Base-by-base conservation (phyloP, 2,888 invertebrate species). In the Caradrina clavipalpis region DNA sequence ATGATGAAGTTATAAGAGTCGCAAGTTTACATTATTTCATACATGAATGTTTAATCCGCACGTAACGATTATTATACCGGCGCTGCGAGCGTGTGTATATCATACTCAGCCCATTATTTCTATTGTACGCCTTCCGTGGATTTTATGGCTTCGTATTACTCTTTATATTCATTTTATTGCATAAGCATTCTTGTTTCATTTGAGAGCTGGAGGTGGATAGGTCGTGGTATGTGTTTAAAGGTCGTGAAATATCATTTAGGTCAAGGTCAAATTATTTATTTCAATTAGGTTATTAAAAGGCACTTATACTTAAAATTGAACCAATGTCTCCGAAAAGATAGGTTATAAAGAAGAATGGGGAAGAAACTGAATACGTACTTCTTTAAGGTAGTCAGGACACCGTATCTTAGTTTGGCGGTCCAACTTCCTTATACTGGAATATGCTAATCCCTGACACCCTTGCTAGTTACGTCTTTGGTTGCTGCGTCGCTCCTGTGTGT, bases 81-180 rank as follows among this genome's bases (percentile, higher is more conserved):
- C 35, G 22, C 45, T 35, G 39, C n/a, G 55, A 69, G 45, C 69
- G 61, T 60, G 42, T 45, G 56, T 83, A 82, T 83, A 84, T 85
- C 82, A 86, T 86, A 81, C 80, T 67, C 85, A 80, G 73, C 45
- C 84, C 85, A 86, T 87, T 87, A 86, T 84, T 78, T 76, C 84
- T 81, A 87, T 86, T 87, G 87, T 86, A 69, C 62, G 54, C 61
- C 68, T 69, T 69, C 61, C 62, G 62, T 51, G 70, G 51, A 78
- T 80, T 74, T 81, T 78, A 80, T 67, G 47, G 59, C 62, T n/a
- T 50, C 13, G 19, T 74, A 72, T 82, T 76, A 81, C 63, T 71
- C 53, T 69, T 57, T 73, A 69, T 51, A 68, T 78, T 59, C 22
- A 47, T 73, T 59, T 62, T 78, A 54, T 57, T 58, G 54, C 57